Conservation (phyloP, 2,113 vertebrate genomes). For the Progne subis region DNA sequence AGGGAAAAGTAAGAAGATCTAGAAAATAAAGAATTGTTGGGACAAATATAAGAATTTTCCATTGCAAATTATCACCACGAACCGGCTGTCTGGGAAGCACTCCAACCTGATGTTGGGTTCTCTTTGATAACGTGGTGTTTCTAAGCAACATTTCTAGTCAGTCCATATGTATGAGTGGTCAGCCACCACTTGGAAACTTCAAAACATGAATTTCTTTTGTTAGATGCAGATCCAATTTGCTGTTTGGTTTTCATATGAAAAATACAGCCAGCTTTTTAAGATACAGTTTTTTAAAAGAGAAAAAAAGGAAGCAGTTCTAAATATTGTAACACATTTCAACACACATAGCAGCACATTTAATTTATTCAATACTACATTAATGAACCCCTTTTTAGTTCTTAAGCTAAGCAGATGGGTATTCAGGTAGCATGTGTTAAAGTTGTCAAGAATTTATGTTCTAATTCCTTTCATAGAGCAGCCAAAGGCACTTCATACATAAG, state of each 20-base stretch:
- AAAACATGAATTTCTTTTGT: slow-evolving; percentile 39
- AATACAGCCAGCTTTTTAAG: slow-evolving; percentile 47
- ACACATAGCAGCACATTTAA: background rate
- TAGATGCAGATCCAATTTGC: slow-evolving; percentile 42
- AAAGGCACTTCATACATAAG: background rate
- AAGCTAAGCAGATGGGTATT: slow-evolving; percentile 41
- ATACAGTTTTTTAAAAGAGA: background rate
- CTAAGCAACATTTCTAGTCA: slow-evolving; percentile 60
- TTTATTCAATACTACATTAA: background rate
- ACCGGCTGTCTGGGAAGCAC: slow-evolving; percentile 69
- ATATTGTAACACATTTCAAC: background rate
- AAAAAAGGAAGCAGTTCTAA: background rate
- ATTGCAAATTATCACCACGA: slow-evolving; percentile 69
- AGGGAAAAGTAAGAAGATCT: slow-evolving; percentile 47
- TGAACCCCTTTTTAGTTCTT: slow-evolving; percentile 37
- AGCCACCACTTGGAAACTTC: slow-evolving; percentile 46
- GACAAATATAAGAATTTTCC: slow-evolving; percentile 72
- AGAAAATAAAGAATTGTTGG: slow-evolving; percentile 66
- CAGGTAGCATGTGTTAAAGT: slow-evolving; percentile 61
- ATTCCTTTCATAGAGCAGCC: slow-evolving; percentile 4
- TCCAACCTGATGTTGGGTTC: slow-evolving; percentile 70
- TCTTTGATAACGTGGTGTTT: slow-evolving; percentile 68
- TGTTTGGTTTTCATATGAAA: slow-evolving; percentile 20
- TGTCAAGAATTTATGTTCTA: slow-evolving; percentile 13
- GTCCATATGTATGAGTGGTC: slow-evolving; percentile 30